These are phyloP conservation scores for Rugalucina vietnamica DNA, from an alignment of 2,888 invertebrate genomes.

Conservation along the genomic window DNA sequence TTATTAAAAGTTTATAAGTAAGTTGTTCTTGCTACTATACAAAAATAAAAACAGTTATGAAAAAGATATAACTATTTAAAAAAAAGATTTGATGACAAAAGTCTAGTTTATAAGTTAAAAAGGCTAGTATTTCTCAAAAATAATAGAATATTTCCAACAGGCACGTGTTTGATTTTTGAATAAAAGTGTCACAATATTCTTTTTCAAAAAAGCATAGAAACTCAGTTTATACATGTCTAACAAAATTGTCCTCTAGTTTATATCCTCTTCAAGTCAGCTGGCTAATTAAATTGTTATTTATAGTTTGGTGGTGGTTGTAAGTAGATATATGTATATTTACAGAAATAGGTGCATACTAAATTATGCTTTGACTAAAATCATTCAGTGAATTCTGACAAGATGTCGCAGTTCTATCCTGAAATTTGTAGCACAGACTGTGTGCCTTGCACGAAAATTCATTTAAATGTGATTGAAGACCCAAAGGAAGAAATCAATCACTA, in stretches of 20 bases:
- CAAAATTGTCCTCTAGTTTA: no score
- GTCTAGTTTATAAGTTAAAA: no score
- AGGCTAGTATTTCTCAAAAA: no score
- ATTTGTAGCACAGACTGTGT: background rate
- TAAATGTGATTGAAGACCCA: background rate
- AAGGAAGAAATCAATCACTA: background rate
- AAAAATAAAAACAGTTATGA: no score
- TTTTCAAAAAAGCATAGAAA: background rate
- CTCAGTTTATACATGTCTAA: no score
- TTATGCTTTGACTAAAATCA: background rate
- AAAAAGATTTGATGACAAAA: no score
- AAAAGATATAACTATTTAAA: no score
- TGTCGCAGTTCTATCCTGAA: background rate
- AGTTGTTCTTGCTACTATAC: no score
- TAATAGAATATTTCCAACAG: no score
- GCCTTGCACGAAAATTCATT: background rate
- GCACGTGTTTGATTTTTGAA: no score
- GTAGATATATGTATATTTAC: background rate
- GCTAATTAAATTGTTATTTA: background rate
- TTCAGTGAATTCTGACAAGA: background rate
- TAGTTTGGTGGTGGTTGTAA: conserved; percentile 10
- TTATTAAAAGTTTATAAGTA: no score
- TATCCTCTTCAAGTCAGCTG: conserved; percentile 3
- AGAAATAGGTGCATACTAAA: background rate
- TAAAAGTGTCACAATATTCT: background rate